Percentiles rank a stretch among this genome's conserved stretches.
Conservation (phyloP, 1,140 invertebrate species). For the Pogonognathellus flavescens region DNA sequence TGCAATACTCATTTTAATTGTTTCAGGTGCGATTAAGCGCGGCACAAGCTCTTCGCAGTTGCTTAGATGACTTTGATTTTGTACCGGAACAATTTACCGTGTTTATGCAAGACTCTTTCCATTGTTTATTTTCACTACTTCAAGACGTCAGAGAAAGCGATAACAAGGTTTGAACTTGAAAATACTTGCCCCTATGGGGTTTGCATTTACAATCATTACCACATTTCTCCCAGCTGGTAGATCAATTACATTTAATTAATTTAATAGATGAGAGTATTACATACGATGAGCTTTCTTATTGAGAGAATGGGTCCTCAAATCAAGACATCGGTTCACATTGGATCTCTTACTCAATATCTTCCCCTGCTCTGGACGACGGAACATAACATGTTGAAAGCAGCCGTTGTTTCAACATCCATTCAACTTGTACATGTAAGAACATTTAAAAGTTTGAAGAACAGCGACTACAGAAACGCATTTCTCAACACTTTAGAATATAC, state of each 20-base stretch:
- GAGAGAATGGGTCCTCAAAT: constrained; percentile 86
- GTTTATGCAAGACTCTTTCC: constrained; percentile 83
- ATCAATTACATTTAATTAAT: too few species aligned
- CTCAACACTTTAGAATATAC: too few species aligned
- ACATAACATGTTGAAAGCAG: constrained; percentile 92
- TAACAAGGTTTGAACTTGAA: constrained; percentile 79
- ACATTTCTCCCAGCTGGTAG: too few species aligned
- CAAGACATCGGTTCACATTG: constrained; percentile 76
- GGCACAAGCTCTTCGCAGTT: constrained; percentile 80
- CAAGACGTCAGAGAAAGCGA: constrained; percentile 92
- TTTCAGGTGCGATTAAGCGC: constrained; percentile 84
- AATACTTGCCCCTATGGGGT: too few species aligned
- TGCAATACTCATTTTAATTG: too few species aligned
- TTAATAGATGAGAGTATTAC: constrained; percentile 85
- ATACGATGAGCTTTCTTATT: constrained; percentile 90
- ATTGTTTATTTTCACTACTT: constrained; percentile 84
- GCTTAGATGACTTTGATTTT: constrained; percentile 94
- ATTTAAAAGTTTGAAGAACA: too few species aligned
- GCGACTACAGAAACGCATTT: too few species aligned
- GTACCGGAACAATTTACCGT: constrained; percentile 85
- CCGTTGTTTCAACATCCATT: constrained; percentile 88
- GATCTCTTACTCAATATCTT: constrained; percentile 83
- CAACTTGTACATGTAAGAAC: constrained; percentile 81
- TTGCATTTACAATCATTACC: background rate
- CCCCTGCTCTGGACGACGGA: constrained; percentile 89